Evolutionary conservation across 1,140 invertebrate species (phyloP).

Genomic region (Tribolium castaneum): DNA sequence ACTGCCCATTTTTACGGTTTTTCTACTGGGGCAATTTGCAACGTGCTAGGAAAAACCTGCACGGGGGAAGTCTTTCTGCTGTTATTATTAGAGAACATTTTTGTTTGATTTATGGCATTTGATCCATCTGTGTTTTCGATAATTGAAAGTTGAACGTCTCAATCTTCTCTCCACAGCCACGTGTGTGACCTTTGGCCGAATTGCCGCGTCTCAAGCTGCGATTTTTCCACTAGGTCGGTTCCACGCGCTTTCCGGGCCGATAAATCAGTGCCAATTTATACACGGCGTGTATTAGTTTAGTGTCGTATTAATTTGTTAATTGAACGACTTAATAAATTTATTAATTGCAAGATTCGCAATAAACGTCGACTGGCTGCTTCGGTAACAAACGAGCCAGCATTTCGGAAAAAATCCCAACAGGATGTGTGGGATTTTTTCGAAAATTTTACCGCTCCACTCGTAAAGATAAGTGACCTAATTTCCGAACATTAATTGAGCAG

Average conservation of each 20-base stretch:
- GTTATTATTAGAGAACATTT: too few relatives aligned
- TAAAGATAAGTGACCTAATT: constrained; percentile 15
- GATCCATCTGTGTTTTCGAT: background rate
- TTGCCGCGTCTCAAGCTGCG: background rate
- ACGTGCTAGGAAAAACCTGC: background rate
- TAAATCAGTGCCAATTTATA: constrained; percentile 22
- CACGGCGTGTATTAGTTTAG: constrained; percentile 17
- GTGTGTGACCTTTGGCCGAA: constrained; percentile 38
- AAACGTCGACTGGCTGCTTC: background rate
- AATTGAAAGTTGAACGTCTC: background rate
- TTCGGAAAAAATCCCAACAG: background rate
- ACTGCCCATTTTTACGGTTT: background rate
- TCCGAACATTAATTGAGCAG: background rate
- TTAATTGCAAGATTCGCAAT: constrained; percentile 2
- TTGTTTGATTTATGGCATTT: too few relatives aligned
- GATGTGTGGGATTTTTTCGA: background rate
- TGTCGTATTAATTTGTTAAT: constrained; percentile 29
- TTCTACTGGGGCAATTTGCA: background rate
- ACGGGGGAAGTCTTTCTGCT: too few relatives aligned
- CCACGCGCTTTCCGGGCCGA: background rate
- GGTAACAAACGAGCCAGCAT: background rate
- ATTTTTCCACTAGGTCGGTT: background rate
- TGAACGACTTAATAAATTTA: constrained; percentile 21
- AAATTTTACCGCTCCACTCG: constrained; percentile 1
- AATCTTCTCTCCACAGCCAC: background rate